A percentile compares a stretch with the other conserved stretches of the same genome.
These are phyloP conservation scores for Oreochromis aureus DNA, from an alignment of 2,113 vertebrate genomes.

Conservation along the genomic window DNA sequence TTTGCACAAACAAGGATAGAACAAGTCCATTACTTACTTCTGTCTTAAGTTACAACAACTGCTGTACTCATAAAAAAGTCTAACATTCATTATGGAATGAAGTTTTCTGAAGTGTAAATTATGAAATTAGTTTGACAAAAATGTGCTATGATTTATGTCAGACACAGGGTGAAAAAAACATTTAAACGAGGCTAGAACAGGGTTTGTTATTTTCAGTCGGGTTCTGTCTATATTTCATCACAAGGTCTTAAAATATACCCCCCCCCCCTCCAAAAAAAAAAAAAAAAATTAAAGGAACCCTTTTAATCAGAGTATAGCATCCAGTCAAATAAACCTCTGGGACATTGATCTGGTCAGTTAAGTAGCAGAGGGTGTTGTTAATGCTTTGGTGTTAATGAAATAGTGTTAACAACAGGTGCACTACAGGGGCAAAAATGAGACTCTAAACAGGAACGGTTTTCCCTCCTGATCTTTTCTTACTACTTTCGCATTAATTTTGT, in stretches of 20 bases:
- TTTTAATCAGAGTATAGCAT: not conserved
- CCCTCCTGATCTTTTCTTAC: not conserved
- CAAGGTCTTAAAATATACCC: not conserved
- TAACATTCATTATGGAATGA: not conserved
- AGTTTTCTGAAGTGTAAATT: not conserved
- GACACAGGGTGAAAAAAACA: not conserved
- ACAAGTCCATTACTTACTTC: not conserved
- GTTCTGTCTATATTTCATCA: not conserved
- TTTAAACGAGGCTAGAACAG: not conserved
- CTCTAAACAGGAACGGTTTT: not conserved
- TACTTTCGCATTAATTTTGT: not conserved
- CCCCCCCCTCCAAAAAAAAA: too few species aligned
- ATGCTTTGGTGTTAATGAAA: not conserved
- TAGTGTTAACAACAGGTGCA: not conserved
- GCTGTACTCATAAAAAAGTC: not conserved
- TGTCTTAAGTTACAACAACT: not conserved
- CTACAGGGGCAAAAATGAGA: not conserved
- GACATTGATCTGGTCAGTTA: not conserved
- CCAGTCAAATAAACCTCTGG: not conserved
- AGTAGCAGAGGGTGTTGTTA: not conserved
- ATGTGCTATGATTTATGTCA: conserved; percentile 10
- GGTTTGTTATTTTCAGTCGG: not conserved
- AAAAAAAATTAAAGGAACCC: not conserved
- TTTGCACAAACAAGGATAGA: not conserved
- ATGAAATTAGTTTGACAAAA: not conserved